A percentile compares a stretch with the other conserved stretches of the same genome.
These are phyloP conservation scores for Arothron firmamentum DNA, from an alignment of 2,113 vertebrate species.

Conservation along the genomic window DNA sequence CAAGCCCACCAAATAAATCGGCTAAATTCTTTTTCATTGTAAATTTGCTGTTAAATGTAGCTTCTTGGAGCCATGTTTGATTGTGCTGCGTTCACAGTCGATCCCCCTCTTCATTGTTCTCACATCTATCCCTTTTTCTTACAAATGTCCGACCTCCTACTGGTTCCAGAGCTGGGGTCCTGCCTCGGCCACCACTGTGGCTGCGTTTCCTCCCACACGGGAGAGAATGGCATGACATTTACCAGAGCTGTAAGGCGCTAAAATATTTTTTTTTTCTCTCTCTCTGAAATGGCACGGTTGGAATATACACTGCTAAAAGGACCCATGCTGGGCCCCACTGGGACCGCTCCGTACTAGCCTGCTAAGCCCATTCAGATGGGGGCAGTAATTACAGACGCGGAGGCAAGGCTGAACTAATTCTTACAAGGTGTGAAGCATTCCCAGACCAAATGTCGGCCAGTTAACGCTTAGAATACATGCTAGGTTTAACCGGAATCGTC, in stretches of 20 bases:
- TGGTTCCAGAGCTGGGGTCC: slow-evolving; percentile 43
- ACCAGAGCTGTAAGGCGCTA: slow-evolving; percentile 66
- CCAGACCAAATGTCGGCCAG: slow-evolving; percentile 47
- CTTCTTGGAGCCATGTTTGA: too few relatives aligned
- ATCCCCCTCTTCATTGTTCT: slow-evolving; percentile 32
- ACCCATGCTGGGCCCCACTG: slow-evolving; percentile 70
- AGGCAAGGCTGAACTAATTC: slow-evolving; percentile 71
- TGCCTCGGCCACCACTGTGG: slow-evolving; percentile 60
- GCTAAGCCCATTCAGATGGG: slow-evolving; percentile 70
- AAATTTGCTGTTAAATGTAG: too few relatives aligned
- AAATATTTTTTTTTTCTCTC: slow-evolving; percentile 62
- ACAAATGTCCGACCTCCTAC: slow-evolving; percentile 52
- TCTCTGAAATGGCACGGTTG: slow-evolving; percentile 64
- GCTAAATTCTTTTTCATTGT: too few relatives aligned
- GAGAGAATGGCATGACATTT: slow-evolving; percentile 76
- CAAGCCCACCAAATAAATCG: too few relatives aligned
- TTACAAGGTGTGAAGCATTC: slow-evolving; percentile 62
- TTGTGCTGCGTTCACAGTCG: too few relatives aligned
- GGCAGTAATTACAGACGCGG: slow-evolving; percentile 69
- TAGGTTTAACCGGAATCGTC: slow-evolving; percentile 32
- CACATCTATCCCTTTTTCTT: slow-evolving; percentile 45
- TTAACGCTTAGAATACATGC: slow-evolving; percentile 30
- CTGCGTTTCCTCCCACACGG: slow-evolving; percentile 67
- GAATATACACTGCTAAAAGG: slow-evolving; percentile 71
- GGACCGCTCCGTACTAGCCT: slow-evolving; percentile 64